Conservation (phyloP, 2,113 vertebrate genomes). For the Petaurus breviceps region DNA sequence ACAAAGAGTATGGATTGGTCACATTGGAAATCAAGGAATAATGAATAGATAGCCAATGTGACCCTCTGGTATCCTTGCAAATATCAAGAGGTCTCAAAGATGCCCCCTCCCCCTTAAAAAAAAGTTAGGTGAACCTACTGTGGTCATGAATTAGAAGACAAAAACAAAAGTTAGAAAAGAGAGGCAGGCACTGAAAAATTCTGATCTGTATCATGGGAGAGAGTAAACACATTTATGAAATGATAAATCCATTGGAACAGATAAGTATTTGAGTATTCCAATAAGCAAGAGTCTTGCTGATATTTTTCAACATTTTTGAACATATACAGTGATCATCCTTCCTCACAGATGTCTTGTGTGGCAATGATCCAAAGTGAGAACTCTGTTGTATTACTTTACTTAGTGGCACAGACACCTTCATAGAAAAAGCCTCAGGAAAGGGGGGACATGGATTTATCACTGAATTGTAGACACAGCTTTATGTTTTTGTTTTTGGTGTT, state of each 20-base stretch:
- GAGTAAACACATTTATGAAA: not conserved
- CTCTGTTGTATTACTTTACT: not conserved
- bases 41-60: not conserved
- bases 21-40: not conserved
- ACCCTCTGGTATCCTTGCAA: not conserved
- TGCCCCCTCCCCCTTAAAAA: not conserved
- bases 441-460: not conserved
- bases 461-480: not conserved
- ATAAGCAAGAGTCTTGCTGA: not conserved
- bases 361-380: not conserved
- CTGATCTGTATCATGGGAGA: not conserved
- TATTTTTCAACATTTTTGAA: not conserved
- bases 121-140: not conserved
- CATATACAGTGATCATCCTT: not conserved
- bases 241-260: not conserved
- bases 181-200: not conserved
- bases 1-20: not conserved
- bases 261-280: not conserved
- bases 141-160: not conserved
- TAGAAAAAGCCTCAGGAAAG: not conserved
- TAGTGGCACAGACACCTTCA: not conserved
- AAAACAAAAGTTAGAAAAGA: not conserved
- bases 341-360: not conserved
- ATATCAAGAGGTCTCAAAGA: not conserved
- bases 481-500: not conserved